These are phyloP conservation scores for Podarcis raffonei DNA, from an alignment of 2,113 vertebrate genomes.

Conservation along the genomic window DNA sequence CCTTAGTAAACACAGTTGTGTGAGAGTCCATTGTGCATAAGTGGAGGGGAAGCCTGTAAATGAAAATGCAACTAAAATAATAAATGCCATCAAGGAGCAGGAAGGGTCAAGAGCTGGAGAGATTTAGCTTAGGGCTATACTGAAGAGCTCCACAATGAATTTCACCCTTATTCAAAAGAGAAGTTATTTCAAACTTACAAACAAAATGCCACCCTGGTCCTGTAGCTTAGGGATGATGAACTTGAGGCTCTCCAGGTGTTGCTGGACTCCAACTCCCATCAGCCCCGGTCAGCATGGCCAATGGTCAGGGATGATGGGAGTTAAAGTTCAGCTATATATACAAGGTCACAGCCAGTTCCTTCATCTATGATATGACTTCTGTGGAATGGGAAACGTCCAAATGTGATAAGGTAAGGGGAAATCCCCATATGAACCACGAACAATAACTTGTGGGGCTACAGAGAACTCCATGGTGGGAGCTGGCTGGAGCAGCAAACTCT, in stretches of 20 bases:
- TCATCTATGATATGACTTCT: neutral
- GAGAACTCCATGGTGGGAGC: neutral
- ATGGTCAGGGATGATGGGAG: too few species aligned
- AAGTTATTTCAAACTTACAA: neutral
- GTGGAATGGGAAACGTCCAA: neutral
- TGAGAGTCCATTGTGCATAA: too few species aligned
- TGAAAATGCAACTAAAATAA: too few species aligned
- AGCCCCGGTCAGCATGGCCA: too few species aligned
- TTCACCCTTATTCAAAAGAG: neutral
- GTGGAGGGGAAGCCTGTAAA: too few species aligned
- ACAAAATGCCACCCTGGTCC: neutral
- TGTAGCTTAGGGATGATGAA: too few species aligned
- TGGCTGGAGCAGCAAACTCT: neutral
- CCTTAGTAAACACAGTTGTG: too few species aligned
- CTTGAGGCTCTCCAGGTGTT: too few species aligned
- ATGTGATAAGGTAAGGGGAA: neutral
- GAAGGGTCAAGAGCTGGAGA: neutral
- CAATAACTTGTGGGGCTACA: neutral
- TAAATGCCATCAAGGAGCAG: neutral
- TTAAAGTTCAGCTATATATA: too few species aligned
- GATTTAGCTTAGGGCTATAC: neutral
- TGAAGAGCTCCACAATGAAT: neutral
- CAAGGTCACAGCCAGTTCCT: too few species aligned
- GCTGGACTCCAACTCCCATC: too few species aligned
- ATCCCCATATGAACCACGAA: too few species aligned